Evolutionary conservation across 2,113 vertebrate species (phyloP), one percentile per base, ranked within the genome.

Genomic region (Daboia siamensis): DNA sequence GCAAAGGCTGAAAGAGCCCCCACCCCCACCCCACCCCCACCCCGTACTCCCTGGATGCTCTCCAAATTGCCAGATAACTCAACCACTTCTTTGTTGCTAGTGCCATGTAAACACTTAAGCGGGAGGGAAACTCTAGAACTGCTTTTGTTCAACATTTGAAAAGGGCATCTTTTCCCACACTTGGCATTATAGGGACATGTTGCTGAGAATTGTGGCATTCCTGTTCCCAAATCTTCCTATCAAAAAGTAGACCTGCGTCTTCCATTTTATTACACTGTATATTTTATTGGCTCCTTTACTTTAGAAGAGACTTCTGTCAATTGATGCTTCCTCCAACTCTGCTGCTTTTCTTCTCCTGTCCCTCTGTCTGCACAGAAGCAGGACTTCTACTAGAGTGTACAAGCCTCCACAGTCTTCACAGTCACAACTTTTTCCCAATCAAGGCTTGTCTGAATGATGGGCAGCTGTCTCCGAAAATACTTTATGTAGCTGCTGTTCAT

Each of bases 391-490:
- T 26, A 90, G 48, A 33, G 11, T 21, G 12, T 3, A 2, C 87
- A 23, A 2, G 24, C 84, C 46, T 93, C 64, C 44, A 95, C 61
- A 10, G 90, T 89, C 64, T 52, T 94, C 8, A 69, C 90, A 13
- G 33, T 88, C 52, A 92, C 21, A 3, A 91, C 12, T 29, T 91
- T 93, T 39, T 92, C 87, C 94, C 89, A 93, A 26, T 92, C 87
- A 0, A 95, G 33, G 0, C 29, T 64, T 56, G 92, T 91, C 86
- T 55, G 90, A 61, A 46, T 93, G 59, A 88, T 26, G 46, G 69
- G 80, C 52, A 92, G 39, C 74, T 92, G 89, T 23, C 90, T 93
- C 86, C 64, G 61, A 26, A 92, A 52, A 56, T 80, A 86, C 24
- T 51, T 86, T 5, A 89, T 51, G 86, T 94, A 88, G 12, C 55